Percentiles rank a stretch among this genome's conserved stretches.
Conservation (phyloP, 2,113 vertebrate species). For the Mus spicilegus region DNA sequence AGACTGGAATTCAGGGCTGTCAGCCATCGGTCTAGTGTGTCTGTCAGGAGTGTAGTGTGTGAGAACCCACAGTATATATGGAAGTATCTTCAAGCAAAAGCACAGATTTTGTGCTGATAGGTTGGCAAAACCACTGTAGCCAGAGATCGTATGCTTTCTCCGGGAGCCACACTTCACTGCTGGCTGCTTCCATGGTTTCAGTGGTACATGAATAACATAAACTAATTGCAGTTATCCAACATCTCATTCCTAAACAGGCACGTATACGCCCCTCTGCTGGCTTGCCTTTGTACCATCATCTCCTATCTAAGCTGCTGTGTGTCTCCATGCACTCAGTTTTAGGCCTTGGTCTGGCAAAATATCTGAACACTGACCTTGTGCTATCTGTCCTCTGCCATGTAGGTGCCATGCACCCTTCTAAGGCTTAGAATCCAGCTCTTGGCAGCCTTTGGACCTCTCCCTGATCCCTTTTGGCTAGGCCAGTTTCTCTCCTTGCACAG, state of each 20-base stretch:
- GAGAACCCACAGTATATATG: not conserved
- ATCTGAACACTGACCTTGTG: rapidly evolving
- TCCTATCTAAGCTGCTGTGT: rapidly evolving
- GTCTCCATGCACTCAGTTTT: rapidly evolving
- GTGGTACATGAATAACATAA: rapidly evolving
- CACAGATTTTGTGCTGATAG: not conserved
- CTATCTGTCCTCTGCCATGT: rapidly evolving
- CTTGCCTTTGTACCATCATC: not conserved
- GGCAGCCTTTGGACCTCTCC: not conserved
- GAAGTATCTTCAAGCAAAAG: not conserved
- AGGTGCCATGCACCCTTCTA: not conserved
- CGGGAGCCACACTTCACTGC: rapidly evolving
- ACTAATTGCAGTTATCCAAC: not conserved
- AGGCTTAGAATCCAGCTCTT: not conserved
- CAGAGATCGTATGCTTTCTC: not conserved
- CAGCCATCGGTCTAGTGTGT: not conserved
- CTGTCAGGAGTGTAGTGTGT: no score
- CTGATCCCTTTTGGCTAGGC: not conserved
- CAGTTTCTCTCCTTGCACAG: not conserved
- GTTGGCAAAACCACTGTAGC: not conserved
- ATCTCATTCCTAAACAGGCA: not conserved
- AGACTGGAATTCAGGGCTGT: not conserved
- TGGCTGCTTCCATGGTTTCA: rapidly evolving
- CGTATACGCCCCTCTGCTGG: rapidly evolving
- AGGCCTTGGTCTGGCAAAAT: not conserved